A percentile compares a stretch with the other conserved stretches of the same genome.
phyloP scores from a whole-genome alignment of 1,140 invertebrate genomes.

The Belonocnema kinseyi region DNA sequence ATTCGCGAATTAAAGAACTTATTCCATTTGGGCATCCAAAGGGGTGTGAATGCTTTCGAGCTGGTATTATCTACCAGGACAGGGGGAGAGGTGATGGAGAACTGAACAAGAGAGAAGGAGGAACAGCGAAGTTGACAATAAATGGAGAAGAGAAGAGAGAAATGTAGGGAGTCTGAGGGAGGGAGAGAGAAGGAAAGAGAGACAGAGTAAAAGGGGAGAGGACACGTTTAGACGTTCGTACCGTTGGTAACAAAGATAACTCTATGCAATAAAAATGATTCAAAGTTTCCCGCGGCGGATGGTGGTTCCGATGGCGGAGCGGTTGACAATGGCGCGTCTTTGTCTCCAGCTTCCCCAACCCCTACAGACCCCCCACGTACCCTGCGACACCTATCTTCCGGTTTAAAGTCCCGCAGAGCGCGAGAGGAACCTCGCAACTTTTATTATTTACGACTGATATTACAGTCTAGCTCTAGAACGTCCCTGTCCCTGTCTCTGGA shows the following conservation, averaged over 20 bases:
- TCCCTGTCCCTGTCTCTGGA: constrained; percentile 49
- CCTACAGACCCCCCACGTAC: constrained; percentile 61
- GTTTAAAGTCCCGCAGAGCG: constrained; percentile 74
- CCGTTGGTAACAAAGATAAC: constrained; percentile 76
- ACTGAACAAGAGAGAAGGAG: constrained; percentile 49
- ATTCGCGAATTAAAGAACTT: constrained; percentile 77
- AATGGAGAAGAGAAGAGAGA: constrained; percentile 36
- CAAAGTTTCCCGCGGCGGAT: constrained; percentile 77
- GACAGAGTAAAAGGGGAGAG: constrained; percentile 51
- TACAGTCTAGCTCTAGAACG: constrained; percentile 63
- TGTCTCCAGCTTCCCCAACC: constrained; percentile 70
- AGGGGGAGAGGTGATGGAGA: constrained; percentile 48
- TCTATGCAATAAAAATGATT: constrained; percentile 78
- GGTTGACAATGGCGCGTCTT: constrained; percentile 76
- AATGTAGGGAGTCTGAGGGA: constrained; percentile 39
- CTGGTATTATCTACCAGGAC: constrained; percentile 72
- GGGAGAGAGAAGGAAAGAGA: constrained; percentile 46
- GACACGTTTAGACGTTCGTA: constrained; percentile 74
- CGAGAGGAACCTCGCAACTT: constrained; percentile 74
- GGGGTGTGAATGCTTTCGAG: constrained; percentile 76
- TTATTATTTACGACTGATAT: constrained; percentile 78
- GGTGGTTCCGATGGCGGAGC: constrained; percentile 75
- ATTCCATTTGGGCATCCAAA: constrained; percentile 76
- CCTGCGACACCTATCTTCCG: constrained; percentile 77
- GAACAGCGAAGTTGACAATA: constrained; percentile 37